Evolutionary conservation across 2,888 invertebrate genomes (phyloP), one percentile per base, ranked within the genome.

Genomic region (Metallyticus violacea): DNA sequence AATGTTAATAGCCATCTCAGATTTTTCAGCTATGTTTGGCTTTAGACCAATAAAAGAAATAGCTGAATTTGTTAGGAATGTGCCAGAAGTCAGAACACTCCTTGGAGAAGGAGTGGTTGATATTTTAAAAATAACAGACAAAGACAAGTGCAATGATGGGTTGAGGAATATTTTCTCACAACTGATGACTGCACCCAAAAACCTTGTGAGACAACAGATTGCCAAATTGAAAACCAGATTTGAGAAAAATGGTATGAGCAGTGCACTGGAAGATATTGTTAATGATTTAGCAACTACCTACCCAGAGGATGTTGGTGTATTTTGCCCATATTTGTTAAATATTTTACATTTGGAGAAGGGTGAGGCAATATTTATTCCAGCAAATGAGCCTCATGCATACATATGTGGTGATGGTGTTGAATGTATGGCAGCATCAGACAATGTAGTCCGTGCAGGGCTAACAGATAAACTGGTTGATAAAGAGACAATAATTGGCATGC

Each of bases 401-500:
- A 92, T 99, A 26, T 95, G 93, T 90, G 99, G 99, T 92, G 99
- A 99, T 92, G 99, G 99, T 91, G 93, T 99, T 84, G 99, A 99
- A 92, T 99, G 99, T 91, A 99, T 99, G 99, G 98, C 99, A 0
- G 97, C 98, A 90, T 99, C 99, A 0, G 99, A 99, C 92, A 99
- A 99, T 93, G 99, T 99, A 2, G 97, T 99, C 0, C 94, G 99
- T 88, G 99, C 99, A 1, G 99, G 99, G 0, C 93, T 99, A 1
- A 99, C 99, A 0, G 97, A 98, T 6, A 99, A 99, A 92, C 96
- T 95, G 90, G 97, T 98, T 89, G 99, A 99, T 91, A 96, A 98
- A 0, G 93, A 95, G 5, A 98, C 97, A 0, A 93, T 99, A 1
- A 94, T 97, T 82, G 92, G 93, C 2, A 97, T 98, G 95, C 92